Base-by-base conservation (phyloP, 2,888 invertebrate species). In the Amblyjoppa fuscipennis region DNA sequence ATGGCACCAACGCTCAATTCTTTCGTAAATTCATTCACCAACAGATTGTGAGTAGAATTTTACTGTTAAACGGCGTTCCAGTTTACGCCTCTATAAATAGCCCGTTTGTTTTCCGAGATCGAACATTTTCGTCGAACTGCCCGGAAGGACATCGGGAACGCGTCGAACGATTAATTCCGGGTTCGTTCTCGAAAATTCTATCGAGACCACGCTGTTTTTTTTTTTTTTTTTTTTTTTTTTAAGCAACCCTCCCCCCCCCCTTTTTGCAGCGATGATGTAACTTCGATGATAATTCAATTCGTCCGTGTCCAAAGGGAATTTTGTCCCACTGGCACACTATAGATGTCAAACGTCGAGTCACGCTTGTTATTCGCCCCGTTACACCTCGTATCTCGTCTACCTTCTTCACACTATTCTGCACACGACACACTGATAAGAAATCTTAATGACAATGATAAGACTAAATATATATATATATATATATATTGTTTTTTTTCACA, bases 1-100 rank as follows among this genome's bases (percentile, higher is more conserved):
- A 96, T 96, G 96, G 95, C 96, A 93, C 94, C 96, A 88, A 95
- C 95, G 90, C 94, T 96, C 87, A 95, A 95, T 91, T 95, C 95
- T 85, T 97, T 97, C 94, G 93, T 96, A 91, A 96, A 96, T 94
- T 96, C 96, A 89, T 97, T 97, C 94, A 96, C 96, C 93, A 96
- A 95, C 94, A 96, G 95, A 92, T 94, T 97, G 97, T 97, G 94
- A 96, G 97, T 96, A 74, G 2, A 49, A 1, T 38, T n/a, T 7
- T 31, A 64, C 28, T 41, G 49, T 83, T 28, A 16, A 16, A 9
- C 53, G 31, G 51, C 59, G 61, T 84, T 73, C 53, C 66, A 34
- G 38, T 76, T 66, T 76, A 49, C 13, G 41, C 49, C 45, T 69
- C 76, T 53, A 41, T 77, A 79, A 87, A 85, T 83, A 82, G 61